phyloP scores from a whole-genome alignment of 1,140 invertebrate species.

The Tenebrio molitor region DNA sequence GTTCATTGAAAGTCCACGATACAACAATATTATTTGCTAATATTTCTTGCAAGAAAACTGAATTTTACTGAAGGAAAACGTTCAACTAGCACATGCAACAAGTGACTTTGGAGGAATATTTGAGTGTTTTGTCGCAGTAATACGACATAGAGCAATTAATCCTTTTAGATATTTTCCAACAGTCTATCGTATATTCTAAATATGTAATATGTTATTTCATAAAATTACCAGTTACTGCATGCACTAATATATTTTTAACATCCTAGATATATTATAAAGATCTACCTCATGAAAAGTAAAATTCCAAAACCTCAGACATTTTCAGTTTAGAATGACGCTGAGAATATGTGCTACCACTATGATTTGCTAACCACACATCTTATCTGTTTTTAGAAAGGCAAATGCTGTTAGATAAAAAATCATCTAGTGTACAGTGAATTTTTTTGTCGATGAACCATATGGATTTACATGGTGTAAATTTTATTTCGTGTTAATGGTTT shows the following conservation, averaged over 20 bases:
- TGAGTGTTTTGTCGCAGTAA: slow-evolving; percentile 65
- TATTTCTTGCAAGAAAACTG: background rate
- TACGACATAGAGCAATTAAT: slow-evolving; percentile 78
- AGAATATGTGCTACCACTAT: slow-evolving; percentile 2
- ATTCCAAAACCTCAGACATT: slow-evolving; percentile 60
- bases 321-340: background rate
- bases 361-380: slow-evolving; percentile 14
- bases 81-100: background rate
- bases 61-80: no score
- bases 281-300: slow-evolving; percentile 70
- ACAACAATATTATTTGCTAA: background rate
- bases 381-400: background rate
- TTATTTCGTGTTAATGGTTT: no score
- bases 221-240: slow-evolving; percentile 67
- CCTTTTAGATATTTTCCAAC: slow-evolving; percentile 61
- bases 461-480: no score
- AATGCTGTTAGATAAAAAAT: no score
- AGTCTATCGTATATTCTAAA: slow-evolving; percentile 72
- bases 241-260: slow-evolving; percentile 69
- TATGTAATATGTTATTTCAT: slow-evolving; percentile 64
- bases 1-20: no score
- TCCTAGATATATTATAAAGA: slow-evolving; percentile 69
- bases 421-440: no score
- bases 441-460: no score
- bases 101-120: background rate